Evolutionary conservation across 1,140 invertebrate species (phyloP), one percentile per base, ranked within the genome.

Genomic region (Wiebesia pumilae): DNA sequence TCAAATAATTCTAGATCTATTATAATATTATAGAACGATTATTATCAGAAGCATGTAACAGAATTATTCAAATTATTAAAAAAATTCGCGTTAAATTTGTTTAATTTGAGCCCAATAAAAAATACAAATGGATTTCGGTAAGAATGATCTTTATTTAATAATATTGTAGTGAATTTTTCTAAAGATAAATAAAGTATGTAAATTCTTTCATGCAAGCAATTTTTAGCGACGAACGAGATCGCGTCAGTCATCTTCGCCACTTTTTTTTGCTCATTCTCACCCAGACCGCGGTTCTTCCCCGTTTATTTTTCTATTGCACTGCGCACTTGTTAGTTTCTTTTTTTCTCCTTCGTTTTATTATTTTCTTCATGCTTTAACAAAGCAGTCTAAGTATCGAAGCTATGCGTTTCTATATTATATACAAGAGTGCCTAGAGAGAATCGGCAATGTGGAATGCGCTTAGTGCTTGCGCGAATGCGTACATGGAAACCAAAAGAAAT

Each of bases 401-500:
- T 71, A 51, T 80, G 47, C 24, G 27, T 65, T 40, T 79, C 82
- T 54, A 51, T 82, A 77, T 40, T 86, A 84, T 73, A 88, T 87
- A 88, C 87, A 83, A 79, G 88, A 85, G 83, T 88, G 87, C 80
- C 43, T 89, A 88, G 91, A 91, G 90, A 91, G 90, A 91, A 91
- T 91, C 91, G 85, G 88, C 88, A 90, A 87, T 89, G 88, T 85
- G 69, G 67, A 65, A 73, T 77, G 82, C 88, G 88, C 90, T 89
- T 87, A 89, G 85, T 81, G 87, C 82, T 85, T 47, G 38, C 40
- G 58, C n/a, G 69, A 71, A 35, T 71, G 88, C 89, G 87, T 84
- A 88, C 88, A 89, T 85, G 88, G 85, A 30, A 89, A 71, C 81
- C 81, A 62, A 71, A 3, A 80, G n/a, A 33, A 69, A 71, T 35